These are phyloP conservation scores for Pomphorhynchus laevis DNA, from an alignment of 1,140 invertebrate genomes.

Conservation along the genomic window DNA sequence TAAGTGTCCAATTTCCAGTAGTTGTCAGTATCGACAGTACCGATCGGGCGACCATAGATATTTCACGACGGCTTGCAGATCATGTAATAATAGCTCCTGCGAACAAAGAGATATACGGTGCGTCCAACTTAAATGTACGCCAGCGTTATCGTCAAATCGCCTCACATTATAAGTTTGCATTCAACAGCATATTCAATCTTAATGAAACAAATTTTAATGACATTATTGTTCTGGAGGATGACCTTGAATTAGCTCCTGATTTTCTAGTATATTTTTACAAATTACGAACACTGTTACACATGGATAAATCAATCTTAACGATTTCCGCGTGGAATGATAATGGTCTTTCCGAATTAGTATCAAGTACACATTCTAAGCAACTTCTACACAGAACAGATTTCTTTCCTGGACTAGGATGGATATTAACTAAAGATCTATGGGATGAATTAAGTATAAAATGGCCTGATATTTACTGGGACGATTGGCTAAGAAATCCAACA, in stretches of 20 bases:
- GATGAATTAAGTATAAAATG: slow-evolving; percentile 44
- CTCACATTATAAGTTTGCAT: slow-evolving; percentile 68
- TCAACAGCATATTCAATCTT: slow-evolving; percentile 50
- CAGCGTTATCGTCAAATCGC: slow-evolving; percentile 65
- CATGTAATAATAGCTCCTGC: slow-evolving; percentile 34
- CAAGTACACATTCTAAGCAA: neutral
- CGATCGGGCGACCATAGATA: slow-evolving; percentile 38
- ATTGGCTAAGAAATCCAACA: slow-evolving; percentile 74
- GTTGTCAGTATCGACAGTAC: slow-evolving; percentile 77
- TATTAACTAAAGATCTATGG: slow-evolving; percentile 48
- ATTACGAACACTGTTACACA: slow-evolving; percentile 39
- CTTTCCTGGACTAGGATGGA: slow-evolving; percentile 90
- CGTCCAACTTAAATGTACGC: neutral
- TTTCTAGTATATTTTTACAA: slow-evolving; percentile 81
- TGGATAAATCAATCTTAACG: slow-evolving; percentile 51
- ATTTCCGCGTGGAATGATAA: slow-evolving; percentile 90
- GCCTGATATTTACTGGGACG: slow-evolving; percentile 88
- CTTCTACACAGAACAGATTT: slow-evolving; percentile 41
- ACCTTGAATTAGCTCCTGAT: slow-evolving; percentile 73
- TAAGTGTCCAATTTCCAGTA: too few relatives aligned
- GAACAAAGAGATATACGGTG: neutral
- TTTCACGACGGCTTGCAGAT: slow-evolving; percentile 33
- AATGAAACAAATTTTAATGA: neutral
- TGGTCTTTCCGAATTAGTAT: slow-evolving; percentile 21
- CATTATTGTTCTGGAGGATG: slow-evolving; percentile 31